These are phyloP conservation scores for Bombyx huttoni DNA, from an alignment of 2,888 invertebrate genomes.

Conservation along the genomic window DNA sequence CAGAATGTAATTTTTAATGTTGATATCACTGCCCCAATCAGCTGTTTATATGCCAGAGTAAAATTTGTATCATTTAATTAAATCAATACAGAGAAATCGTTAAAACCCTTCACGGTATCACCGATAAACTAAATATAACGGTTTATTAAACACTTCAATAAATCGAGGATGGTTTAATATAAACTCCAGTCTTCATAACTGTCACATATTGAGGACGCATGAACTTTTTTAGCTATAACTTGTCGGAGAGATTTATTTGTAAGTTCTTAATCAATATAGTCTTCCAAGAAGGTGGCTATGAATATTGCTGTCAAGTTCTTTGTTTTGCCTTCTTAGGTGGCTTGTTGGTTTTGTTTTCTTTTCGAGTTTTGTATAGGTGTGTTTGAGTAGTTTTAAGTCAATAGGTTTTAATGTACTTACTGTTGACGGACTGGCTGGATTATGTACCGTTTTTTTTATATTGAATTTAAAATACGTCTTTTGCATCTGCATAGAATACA, in stretches of 20 bases:
- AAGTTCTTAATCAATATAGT: conserved; percentile 49
- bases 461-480: too few species aligned
- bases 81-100: not conserved
- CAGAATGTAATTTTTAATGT: not conserved
- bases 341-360: conserved; percentile 22
- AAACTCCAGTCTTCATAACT: not conserved
- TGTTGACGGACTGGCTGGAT: not conserved
- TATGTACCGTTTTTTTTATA: too few species aligned
- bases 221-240: conserved; percentile 17
- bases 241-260: conserved; percentile 38
- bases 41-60: not conserved
- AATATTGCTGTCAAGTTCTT: conserved; percentile 40
- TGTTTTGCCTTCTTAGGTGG: conserved; percentile 61
- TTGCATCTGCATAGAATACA: too few species aligned
- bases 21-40: not conserved
- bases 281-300: conserved; percentile 41
- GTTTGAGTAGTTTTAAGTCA: conserved; percentile 11
- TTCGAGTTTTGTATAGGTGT: conserved; percentile 17
- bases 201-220: not conserved
- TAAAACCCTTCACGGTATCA: not conserved
- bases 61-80: not conserved
- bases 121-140: not conserved
- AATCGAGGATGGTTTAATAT: not conserved
- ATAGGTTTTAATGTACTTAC: not conserved
- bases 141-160: not conserved